Base-by-base conservation (phyloP, 2,888 invertebrate genomes). In the Chromoteleia sp. region DNA sequence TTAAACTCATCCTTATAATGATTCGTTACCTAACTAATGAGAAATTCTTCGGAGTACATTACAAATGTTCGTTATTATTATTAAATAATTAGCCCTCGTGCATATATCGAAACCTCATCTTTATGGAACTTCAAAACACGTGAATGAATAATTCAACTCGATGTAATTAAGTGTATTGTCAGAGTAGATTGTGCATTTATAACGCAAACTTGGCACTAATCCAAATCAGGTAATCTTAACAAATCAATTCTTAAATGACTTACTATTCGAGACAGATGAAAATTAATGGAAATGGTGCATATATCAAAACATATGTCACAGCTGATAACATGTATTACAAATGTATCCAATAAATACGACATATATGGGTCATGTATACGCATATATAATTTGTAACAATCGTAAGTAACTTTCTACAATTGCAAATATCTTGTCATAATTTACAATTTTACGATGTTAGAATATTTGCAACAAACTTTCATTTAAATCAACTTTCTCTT, bases 191-290 rank as follows among this genome's bases (percentile, higher is more conserved):
- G 29, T 61, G 30, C 73, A 61, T 61, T 61, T 41, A n/a, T 52
- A 59, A 25, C 30, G 6, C 29, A 10, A 1, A 10, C 39, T 63
- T 59, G 61, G 54, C 73, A 43, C 41, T 58, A 30, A 54, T 41
- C 73, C 52, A 63, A 54, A 74, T 48, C 63, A 39, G 41, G 6
- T 15, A 21, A 65, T 56, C 56, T 65, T 30, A 56, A 74, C 73
- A 63, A 73, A 73, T 73, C 63, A 54, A 63, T 73, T 73, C 54
- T 63, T 63, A 54, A 73, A 63, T 45, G 63, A 43, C 73, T 63
- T 63, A 54, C 12, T 39, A 7, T 43, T 36, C 14, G 33, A 21
- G 29, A 19, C 7, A 43, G 45, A 73, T 54, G 73, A 67, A 75
- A 67, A 58, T 67, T 56, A 75, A 75, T 75, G 75, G 36, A 58